Conservation (phyloP, 2,113 vertebrate species). For the Xerus inauris region DNA sequence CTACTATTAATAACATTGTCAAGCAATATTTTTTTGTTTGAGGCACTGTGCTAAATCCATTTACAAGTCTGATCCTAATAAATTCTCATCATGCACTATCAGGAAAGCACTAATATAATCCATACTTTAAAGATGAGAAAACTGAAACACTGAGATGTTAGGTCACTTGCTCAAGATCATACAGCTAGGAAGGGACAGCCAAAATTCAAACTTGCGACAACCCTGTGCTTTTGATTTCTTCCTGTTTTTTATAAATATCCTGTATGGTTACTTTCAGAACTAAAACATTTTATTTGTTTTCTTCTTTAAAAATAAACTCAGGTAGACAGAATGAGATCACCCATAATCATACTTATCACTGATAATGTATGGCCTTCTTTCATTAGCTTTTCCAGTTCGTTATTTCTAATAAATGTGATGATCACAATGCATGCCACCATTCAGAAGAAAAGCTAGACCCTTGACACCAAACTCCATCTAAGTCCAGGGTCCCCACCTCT, state of each 20-base stretch:
- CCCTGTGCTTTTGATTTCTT: background rate
- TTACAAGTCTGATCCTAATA: background rate
- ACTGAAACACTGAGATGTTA: background rate
- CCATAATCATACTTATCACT: background rate
- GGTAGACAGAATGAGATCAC: background rate
- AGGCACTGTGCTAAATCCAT: background rate
- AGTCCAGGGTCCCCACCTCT: background rate
- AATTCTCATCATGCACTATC: background rate
- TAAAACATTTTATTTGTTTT: background rate
- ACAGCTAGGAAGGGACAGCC: background rate
- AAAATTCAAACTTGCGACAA: background rate
- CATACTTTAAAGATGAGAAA: background rate
- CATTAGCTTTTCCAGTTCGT: background rate
- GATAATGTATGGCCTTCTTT: background rate
- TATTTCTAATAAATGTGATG: background rate
- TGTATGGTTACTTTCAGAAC: background rate
- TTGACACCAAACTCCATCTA: background rate
- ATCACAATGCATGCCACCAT: background rate
- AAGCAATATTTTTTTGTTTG: background rate
- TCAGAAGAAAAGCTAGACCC: background rate
- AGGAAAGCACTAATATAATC: background rate
- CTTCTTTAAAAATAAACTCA: background rate
- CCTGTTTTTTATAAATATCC: background rate
- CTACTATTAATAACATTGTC: background rate
- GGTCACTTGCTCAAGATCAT: background rate